phyloP scores from a whole-genome alignment of 37 sponge, comb jelly and placozoan genomes.

The Beroe forskalii region DNA sequence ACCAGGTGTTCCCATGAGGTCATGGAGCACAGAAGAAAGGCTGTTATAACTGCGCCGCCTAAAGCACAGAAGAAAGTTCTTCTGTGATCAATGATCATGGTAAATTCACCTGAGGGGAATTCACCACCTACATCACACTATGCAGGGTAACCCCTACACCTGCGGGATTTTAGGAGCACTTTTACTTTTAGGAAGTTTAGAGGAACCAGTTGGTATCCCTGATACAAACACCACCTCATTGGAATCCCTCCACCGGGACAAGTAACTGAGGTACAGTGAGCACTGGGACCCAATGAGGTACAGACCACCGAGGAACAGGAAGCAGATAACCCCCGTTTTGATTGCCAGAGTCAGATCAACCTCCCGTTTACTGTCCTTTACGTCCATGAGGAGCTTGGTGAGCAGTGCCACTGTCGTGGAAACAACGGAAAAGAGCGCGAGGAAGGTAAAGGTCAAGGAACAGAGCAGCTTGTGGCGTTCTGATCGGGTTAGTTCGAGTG shows the following conservation, averaged over 20 bases:
- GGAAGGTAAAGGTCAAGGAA: neutral
- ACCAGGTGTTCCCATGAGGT: too few relatives aligned
- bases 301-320: neutral
- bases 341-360: neutral
- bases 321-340: neutral
- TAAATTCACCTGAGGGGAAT: too few relatives aligned
- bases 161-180: too few relatives aligned
- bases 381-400: neutral
- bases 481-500: neutral
- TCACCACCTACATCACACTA: too few relatives aligned
- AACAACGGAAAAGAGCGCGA: neutral
- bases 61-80: too few relatives aligned
- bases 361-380: neutral
- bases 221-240: slow-evolving; percentile 65
- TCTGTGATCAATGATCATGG: too few relatives aligned
- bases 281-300: neutral
- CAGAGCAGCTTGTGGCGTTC: neutral
- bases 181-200: too few relatives aligned
- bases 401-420: neutral
- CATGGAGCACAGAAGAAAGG: too few relatives aligned
- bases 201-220: too few relatives aligned
- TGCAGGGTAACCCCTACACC: too few relatives aligned
- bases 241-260: neutral
- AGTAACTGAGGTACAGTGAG: neutral
- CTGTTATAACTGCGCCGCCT: too few relatives aligned